Base-by-base conservation (phyloP, 2,888 invertebrate genomes). In the Tridacna crocea region DNA sequence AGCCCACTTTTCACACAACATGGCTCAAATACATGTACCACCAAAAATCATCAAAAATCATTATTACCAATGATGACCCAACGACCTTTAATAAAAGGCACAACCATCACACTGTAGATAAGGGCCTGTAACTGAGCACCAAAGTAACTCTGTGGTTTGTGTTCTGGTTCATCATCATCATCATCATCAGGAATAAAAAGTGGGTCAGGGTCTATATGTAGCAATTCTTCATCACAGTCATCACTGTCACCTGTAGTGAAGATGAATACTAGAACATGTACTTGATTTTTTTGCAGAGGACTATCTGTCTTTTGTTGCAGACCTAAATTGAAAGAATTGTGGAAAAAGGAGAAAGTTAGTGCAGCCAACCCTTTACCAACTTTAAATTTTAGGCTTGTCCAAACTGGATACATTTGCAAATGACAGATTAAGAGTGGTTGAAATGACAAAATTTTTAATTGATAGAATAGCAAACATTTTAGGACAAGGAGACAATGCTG, bases 1-100 rank as follows among this genome's bases (percentile, higher is more conserved):
- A n/a, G n/a, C n/a, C n/a, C n/a, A n/a, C n/a, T n/a, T n/a, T n/a
- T n/a, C n/a, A n/a, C n/a, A n/a, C n/a, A n/a, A n/a, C n/a, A n/a
- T n/a, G n/a, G n/a, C n/a, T n/a, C n/a, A n/a, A n/a, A n/a, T n/a
- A n/a, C n/a, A n/a, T n/a, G n/a, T n/a, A n/a, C n/a, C 8, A 36
- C 36, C 8, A 36, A 36, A 36, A 4, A 36, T 8, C 2, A 36
- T 8, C 8, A 8, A 36, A 36, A 36, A 36, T 36, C 8, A 36
- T 36, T 8, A 36, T 55, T 85, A 92, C 93, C 92, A 46, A 92
- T 75, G 24, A 93, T 86, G 27, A 88, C 61, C 87, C 88, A 90
- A 78, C 91, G 82, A 13, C 83, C 88, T 73, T 84, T 89, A 13
- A 92, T 89, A 4, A 92, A 87, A 22, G 91, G 89, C 17, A 77